Conservation (phyloP, 2,797 vertebrate genomes). For the Oceanodroma leucorhoa region DNA sequence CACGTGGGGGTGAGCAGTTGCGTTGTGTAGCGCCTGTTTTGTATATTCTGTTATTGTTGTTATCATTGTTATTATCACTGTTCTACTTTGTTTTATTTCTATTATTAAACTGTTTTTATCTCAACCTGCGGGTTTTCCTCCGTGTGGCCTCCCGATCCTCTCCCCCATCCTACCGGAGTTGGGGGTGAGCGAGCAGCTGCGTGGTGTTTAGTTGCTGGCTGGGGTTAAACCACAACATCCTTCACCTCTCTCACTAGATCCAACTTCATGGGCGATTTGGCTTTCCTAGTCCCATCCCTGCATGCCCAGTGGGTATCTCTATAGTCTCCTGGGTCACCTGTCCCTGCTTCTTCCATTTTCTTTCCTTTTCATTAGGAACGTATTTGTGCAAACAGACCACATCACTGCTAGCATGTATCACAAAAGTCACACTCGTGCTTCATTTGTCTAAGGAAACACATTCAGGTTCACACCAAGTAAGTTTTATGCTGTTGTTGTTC, state of each 20-base stretch:
- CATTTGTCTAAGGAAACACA: background rate
- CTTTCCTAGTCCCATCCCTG: background rate
- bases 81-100: no score
- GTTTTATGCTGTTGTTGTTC: background rate
- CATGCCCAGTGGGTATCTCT: background rate
- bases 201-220: no score
- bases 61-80: no score
- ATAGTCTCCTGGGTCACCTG: background rate
- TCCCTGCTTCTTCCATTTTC: background rate
- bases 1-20: no score
- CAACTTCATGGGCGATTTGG: background rate
- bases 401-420: background rate
- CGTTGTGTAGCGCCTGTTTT: no score
- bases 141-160: no score
- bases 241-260: background rate
- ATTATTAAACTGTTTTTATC: no score
- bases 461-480: background rate
- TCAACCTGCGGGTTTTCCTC: no score
- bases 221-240: no score
- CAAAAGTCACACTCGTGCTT: background rate
- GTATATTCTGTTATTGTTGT: no score
- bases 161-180: no score
- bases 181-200: no score
- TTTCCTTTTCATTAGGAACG: background rate
- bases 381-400: background rate